Evolutionary conservation across 2,113 vertebrate genomes (phyloP).

Genomic region (Isichthys henryi): DNA sequence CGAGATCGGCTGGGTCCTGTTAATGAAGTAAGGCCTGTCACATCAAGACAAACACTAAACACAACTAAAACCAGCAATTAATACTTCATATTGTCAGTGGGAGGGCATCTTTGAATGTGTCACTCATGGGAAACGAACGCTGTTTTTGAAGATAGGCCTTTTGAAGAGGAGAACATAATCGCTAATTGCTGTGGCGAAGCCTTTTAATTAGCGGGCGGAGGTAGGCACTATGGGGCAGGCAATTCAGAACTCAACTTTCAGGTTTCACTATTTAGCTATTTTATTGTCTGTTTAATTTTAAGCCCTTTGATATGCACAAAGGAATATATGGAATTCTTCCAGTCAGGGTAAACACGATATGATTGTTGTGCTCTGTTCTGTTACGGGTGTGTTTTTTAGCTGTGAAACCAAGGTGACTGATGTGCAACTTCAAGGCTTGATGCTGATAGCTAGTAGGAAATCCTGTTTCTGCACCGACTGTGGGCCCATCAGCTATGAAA

Average conservation of each 20-base stretch:
- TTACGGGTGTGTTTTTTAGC: slow-evolving; percentile 36
- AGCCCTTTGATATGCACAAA: slow-evolving; percentile 46
- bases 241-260: slow-evolving; percentile 44
- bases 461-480: not conserved
- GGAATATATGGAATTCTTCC: slow-evolving; percentile 61
- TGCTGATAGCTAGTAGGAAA: not conserved
- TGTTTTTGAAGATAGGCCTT: not conserved
- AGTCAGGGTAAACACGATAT: slow-evolving; percentile 58
- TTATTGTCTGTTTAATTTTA: slow-evolving; percentile 40
- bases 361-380: slow-evolving; percentile 23
- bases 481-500: not conserved
- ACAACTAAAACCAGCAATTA: slow-evolving; percentile 39
- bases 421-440: not conserved
- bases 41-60: not conserved
- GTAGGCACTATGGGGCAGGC: slow-evolving; percentile 36
- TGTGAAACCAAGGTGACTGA: not conserved
- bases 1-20: not conserved
- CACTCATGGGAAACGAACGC: not conserved
- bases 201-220: slow-evolving; percentile 26
- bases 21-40: not conserved
- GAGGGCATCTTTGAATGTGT: not conserved
- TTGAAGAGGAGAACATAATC: not conserved
- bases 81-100: not conserved
- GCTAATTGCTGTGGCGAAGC: slow-evolving; percentile 8
- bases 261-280: slow-evolving; percentile 56